Evolutionary conservation across 2,797 vertebrate species (phyloP).

Genomic region (Urocyon cinereoargenteus): DNA sequence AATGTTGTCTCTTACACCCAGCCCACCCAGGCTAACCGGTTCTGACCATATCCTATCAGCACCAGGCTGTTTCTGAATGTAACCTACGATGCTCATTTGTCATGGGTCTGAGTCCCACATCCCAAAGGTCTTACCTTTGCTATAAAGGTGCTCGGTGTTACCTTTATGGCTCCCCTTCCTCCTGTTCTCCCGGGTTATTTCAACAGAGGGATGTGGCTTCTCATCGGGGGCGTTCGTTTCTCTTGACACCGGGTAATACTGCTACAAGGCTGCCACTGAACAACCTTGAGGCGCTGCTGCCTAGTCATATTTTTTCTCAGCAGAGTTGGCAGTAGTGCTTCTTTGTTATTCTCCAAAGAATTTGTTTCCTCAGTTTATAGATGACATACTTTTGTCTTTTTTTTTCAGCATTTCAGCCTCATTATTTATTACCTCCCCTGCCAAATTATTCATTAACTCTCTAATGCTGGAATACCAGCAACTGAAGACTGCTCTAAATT

Average conservation of each 20-base stretch:
- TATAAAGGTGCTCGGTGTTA: not conserved
- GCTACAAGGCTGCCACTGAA: constrained; percentile 4
- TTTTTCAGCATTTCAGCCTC: not conserved
- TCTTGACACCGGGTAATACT: constrained; percentile 33
- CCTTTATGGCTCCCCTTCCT: constrained; percentile 16
- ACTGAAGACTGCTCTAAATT: not conserved
- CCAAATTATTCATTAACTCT: not conserved
- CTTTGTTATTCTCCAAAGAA: constrained; percentile 51
- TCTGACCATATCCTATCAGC: not conserved
- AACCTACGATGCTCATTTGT: constrained; percentile 20
- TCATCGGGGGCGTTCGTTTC: not conserved
- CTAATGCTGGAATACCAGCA: constrained; percentile 5
- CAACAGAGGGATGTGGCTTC: not conserved
- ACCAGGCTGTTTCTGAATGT: constrained; percentile 62
- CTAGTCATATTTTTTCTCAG: constrained; percentile 5
- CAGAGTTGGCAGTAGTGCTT: constrained; percentile 29
- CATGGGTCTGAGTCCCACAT: not conserved
- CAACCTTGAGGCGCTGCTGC: not conserved
- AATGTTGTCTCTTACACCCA: not conserved
- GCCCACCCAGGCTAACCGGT: not conserved
- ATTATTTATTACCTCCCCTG: not conserved
- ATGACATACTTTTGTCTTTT: not conserved
- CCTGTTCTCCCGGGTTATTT: constrained; percentile 26
- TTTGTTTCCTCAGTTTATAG: constrained; percentile 58
- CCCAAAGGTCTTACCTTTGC: constrained; percentile 44